Evolutionary conservation across 2,888 invertebrate species (phyloP), one percentile per base, ranked within the genome.

Genomic region (Patella caerulea): DNA sequence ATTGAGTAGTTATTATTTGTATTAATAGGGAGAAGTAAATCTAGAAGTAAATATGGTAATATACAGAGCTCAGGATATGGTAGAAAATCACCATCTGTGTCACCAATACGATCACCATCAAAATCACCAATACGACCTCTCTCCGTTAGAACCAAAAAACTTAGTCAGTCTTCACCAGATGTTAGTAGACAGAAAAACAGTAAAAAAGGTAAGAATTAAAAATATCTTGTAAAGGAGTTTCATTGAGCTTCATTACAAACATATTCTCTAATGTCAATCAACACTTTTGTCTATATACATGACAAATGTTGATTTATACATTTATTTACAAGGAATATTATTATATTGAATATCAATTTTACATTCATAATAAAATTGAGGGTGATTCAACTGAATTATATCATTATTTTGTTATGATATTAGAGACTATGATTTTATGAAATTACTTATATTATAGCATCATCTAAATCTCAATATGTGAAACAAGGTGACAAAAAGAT

Each of bases 21-120:
- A 24, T 65, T 72, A 76, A 12, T 78, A 79, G 80, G 73, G 12
- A 73, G 53, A 71, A 83, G 83, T 45, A 80, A 81, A 15, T 55
- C 83, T 29, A 87, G 83, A 71, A 79, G 80, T 59, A 86, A 85
- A 70, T 86, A 82, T 71, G 79, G 81, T 45, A 82, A 83, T 74
- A 80, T 89, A 0, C 87, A 87, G 75, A 86, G 88, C 78, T 89
- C 89, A 34, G 89, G 89, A 0, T 89, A 89, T 82, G 88, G 88
- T 17, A 78, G 45, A 73, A 69, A 75, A 34, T 78, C 80, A 12
- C 56, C 79, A 12, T 72, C 75, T 3, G 76, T 72, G 17, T 79
- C 81, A 4, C 75, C 81, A n/a, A 78, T 78, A 24, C 81, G 75
- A 56, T 53, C 71, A 2, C 73, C 76, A 69, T 72, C 77, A 73